Percentiles rank a stretch among this genome's conserved stretches.
phyloP scores from a whole-genome alignment of 2,113 vertebrate species.

The Nerophis ophidion region DNA sequence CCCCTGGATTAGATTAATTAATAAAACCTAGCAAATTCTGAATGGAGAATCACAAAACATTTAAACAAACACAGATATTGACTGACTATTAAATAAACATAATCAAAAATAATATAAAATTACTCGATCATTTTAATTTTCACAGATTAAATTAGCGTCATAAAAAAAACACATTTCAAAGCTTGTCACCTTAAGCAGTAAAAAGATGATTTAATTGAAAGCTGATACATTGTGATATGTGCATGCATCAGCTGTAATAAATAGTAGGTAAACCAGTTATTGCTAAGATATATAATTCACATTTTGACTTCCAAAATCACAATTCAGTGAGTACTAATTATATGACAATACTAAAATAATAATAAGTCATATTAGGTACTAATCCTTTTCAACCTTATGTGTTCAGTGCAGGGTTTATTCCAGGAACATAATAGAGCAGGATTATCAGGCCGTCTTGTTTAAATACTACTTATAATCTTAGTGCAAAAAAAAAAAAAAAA shows the following conservation, averaged over 20 bases:
- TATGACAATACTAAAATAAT: too few relatives aligned
- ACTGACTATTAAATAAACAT: constrained; percentile 8
- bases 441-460: constrained; percentile 42
- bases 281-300: constrained; percentile 62
- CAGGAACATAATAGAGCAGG: constrained; percentile 42
- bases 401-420: constrained; percentile 29
- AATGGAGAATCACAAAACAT: background rate
- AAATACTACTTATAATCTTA: constrained; percentile 38
- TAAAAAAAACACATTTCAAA: constrained; percentile 1
- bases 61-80: background rate
- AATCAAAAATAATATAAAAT: background rate
- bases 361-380: too few relatives aligned
- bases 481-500: constrained; percentile 41
- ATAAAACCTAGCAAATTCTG: background rate
- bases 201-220: constrained; percentile 24
- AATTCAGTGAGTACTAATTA: constrained; percentile 23
- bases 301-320: constrained; percentile 31
- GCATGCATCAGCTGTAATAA: constrained; percentile 36
- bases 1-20: background rate
- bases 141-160: constrained; percentile 7
- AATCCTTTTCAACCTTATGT: constrained; percentile 20
- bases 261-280: constrained; percentile 64
- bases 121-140: background rate
- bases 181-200: constrained; percentile 18
- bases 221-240: constrained; percentile 42